A percentile compares a stretch with the other conserved stretches of the same genome.
phyloP scores from a whole-genome alignment of 2,797 vertebrate species.

The Protonibea diacanthus region DNA sequence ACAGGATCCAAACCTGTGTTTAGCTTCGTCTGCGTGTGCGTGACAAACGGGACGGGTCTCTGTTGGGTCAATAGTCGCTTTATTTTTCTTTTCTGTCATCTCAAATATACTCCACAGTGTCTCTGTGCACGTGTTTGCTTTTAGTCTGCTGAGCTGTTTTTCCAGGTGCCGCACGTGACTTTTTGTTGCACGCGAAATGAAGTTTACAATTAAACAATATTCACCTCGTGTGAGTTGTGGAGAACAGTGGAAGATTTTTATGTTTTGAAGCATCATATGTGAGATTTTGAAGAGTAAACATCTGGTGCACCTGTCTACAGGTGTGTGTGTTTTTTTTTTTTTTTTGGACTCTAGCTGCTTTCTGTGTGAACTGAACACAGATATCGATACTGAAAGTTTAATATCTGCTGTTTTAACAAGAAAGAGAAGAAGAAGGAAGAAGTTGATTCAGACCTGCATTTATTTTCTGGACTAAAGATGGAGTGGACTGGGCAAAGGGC shows the following conservation, averaged over 20 bases:
- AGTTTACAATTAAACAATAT: not conserved
- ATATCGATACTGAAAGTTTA: not conserved
- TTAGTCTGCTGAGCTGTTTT: not conserved
- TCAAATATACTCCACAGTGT: fast-evolving
- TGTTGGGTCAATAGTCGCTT: not conserved
- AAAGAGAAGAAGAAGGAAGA: not conserved
- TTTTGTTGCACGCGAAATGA: not conserved
- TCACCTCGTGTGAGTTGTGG: not conserved
- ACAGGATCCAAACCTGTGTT: not conserved
- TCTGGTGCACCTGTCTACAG: slow-evolving; percentile 29
- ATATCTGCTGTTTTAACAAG: not conserved
- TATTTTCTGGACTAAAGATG: slow-evolving; percentile 45
- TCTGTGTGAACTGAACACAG: not conserved
- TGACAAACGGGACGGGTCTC: not conserved
- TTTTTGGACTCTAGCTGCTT: not conserved
- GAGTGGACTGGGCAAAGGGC: not conserved
- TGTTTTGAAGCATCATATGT: not conserved
- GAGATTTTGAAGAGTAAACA: slow-evolving; percentile 27
- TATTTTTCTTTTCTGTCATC: not conserved
- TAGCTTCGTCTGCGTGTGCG: not conserved
- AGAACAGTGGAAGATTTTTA: not conserved
- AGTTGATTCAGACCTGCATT: not conserved
- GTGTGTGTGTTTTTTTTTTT: not conserved
- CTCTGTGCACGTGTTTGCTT: not conserved
- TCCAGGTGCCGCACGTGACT: not conserved